Conservation (phyloP, 2,113 vertebrate species). For the Cheirogaleus medius region DNA sequence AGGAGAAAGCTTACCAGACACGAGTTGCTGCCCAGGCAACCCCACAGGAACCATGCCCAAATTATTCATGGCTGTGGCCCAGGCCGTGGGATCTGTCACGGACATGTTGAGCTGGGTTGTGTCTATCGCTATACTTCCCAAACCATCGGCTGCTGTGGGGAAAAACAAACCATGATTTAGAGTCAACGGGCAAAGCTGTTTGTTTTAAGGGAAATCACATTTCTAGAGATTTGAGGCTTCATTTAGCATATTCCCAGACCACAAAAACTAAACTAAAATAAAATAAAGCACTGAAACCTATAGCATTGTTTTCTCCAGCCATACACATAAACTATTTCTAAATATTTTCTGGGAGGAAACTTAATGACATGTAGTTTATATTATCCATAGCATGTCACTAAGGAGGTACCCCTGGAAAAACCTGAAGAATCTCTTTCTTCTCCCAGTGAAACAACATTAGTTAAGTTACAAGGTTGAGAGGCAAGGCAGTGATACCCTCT, state of each 20-base stretch:
- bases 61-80: constrained; percentile 97
- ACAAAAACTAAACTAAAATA: background rate
- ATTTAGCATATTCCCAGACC: constrained; percentile 2
- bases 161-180: constrained; percentile 48
- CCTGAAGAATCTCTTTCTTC: background rate
- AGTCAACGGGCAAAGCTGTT: background rate
- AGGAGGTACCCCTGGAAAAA: background rate
- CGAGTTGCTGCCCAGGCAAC: constrained; percentile 92
- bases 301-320: constrained; percentile 47
- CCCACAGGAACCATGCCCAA: constrained; percentile 95
- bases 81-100: constrained; percentile 91
- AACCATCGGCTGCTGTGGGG: constrained; percentile 90
- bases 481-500: background rate
- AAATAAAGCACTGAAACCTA: background rate
- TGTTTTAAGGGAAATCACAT: background rate
- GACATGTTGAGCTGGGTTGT: constrained; percentile 92
- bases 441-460: background rate
- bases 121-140: constrained; percentile 90
- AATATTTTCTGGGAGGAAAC: constrained; percentile 28
- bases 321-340: constrained; percentile 46
- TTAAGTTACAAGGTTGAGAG: background rate
- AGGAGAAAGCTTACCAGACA: constrained; percentile 89
- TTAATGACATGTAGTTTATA: background rate
- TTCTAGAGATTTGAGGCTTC: constrained; percentile 42
- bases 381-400: background rate